Evolutionary conservation across 2,113 vertebrate genomes (phyloP).

Genomic region (Setophaga kirtlandii): DNA sequence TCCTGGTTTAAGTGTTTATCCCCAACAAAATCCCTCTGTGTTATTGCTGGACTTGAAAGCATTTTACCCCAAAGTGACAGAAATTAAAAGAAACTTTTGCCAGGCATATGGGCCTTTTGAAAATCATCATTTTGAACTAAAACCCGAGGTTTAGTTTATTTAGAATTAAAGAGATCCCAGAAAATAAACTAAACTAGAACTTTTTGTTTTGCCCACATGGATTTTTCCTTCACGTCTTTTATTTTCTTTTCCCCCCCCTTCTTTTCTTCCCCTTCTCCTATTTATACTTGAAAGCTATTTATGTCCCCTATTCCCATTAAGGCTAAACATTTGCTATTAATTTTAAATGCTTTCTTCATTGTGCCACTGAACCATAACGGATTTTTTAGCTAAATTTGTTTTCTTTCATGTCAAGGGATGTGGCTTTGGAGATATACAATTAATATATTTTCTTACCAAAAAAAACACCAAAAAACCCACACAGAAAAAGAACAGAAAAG

Average conservation of each 20-base stretch:
- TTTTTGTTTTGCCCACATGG: neutral
- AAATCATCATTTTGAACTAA: neutral
- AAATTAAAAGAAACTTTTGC: neutral
- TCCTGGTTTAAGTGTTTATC: neutral
- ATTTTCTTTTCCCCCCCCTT: accelerated
- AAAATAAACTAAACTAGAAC: neutral
- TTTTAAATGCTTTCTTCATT: neutral
- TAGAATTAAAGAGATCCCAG: neutral
- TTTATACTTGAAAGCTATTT: neutral
- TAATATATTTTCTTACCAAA: neutral
- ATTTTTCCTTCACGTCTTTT: neutral
- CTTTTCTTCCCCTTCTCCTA: neutral
- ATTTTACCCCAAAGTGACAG: neutral
- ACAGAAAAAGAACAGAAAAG: neutral
- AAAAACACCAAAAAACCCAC: neutral
- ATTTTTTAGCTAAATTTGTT: neutral
- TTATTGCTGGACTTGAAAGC: neutral
- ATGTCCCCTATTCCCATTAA: neutral
- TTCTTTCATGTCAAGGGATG: slow-evolving; percentile 4
- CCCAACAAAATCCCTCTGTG: neutral
- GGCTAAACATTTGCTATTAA: neutral
- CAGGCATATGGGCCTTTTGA: neutral
- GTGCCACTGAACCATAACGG: neutral
- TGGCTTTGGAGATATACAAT: neutral
- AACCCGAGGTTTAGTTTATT: neutral